These are phyloP conservation scores for Mormyrops attenuatus DNA, from an alignment of 2,797 vertebrate species.

Conservation along the genomic window DNA sequence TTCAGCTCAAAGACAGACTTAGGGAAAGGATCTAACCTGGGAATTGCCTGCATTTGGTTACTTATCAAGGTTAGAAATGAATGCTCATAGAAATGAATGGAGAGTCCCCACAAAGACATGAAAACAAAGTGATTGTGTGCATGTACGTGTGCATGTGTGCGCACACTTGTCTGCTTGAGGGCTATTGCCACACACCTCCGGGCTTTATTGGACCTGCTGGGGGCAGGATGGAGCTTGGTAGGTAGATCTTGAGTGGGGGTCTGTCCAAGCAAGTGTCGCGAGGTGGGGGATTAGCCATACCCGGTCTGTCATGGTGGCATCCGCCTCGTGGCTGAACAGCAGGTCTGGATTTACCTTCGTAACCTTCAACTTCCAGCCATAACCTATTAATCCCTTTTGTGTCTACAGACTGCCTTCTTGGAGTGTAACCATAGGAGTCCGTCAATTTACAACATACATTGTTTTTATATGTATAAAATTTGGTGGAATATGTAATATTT, in stretches of 20 bases:
- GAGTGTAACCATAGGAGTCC: conserved; percentile 33
- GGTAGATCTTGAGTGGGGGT: conserved; percentile 32
- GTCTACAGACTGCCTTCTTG: conserved; percentile 45
- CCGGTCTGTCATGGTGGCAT: conserved; percentile 70
- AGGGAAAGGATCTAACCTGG: neutral
- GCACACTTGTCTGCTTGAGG: conserved; percentile 14
- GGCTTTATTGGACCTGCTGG: conserved; percentile 41
- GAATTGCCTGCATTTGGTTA: neutral
- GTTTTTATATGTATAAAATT: neutral
- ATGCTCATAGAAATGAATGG: neutral
- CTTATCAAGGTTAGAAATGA: neutral
- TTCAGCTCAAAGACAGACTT: neutral
- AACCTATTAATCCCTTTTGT: conserved; percentile 62
- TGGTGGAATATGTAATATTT: neutral
- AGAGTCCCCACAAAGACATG: neutral
- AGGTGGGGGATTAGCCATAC: conserved; percentile 54
- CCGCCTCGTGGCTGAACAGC: conserved; percentile 65
- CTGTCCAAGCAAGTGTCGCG: conserved; percentile 21
- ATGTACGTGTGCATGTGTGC: conserved; percentile 18
- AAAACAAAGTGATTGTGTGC: conserved; percentile 19
- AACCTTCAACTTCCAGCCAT: conserved; percentile 76
- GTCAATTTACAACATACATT: neutral
- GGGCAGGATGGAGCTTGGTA: conserved; percentile 39
- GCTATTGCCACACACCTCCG: conserved; percentile 24
- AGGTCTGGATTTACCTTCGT: conserved; percentile 65